Evolutionary conservation across 2,888 invertebrate species (phyloP), one percentile per base, ranked within the genome.

Genomic region (Heliconius erato): DNA sequence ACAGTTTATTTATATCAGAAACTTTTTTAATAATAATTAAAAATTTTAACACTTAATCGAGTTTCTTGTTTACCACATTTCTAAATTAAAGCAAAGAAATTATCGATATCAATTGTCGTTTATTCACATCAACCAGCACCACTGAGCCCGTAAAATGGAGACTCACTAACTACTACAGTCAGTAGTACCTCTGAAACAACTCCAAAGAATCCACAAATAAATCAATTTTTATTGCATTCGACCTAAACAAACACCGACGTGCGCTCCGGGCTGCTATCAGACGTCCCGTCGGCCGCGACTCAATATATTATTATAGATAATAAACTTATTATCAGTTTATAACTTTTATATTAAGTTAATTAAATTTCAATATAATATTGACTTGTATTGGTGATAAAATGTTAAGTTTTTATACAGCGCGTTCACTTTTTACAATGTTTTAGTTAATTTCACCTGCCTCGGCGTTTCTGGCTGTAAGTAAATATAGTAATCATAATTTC

Each of bases 221-320:
- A 81, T 68, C 23, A 68, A 68, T 19, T 59, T 71, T 78, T 81
- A 81, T 81, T 81, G 63, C 12, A 35, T 49, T 71, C 40, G 69
- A 28, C 69, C 77, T 77, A 54, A 71, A 32, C 71, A 78, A 78
- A 81, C 32, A 81, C 14, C 0, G 59, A 9, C 80, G 76, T 72
- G 80, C 49, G 80, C 49, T 54, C 49, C 19, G 80, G 26, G 16
- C 19, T 49, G 44, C 76, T 28, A 19, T 40, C 59, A 44, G 49
- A 23, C 63, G 59, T 26, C 23, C 19, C 49, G 32, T 67, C 40
- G 65, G 49, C 26, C 63, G 59, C 54, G 54, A 49, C 16, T 28
- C 71, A 35, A 19, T 74, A 74, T 68, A 74, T 82, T 79, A 79
- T 63, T 79, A 74, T 28, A 68, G 82, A 81, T 81, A 81, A 81